A percentile compares a stretch with the other conserved stretches of the same genome.
Conservation (phyloP, 2,797 vertebrate species). For the Cuculus canorus region DNA sequence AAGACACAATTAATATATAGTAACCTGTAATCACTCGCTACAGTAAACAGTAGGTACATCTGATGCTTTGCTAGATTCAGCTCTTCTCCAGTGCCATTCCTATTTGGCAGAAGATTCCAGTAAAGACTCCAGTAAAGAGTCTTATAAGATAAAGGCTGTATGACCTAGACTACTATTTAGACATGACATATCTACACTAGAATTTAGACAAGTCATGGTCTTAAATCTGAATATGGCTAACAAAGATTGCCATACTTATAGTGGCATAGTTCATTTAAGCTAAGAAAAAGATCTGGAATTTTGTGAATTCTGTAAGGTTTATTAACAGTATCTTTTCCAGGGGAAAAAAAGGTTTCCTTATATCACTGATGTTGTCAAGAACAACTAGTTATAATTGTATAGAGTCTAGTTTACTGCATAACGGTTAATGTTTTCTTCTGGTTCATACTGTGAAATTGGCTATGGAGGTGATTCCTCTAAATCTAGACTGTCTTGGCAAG, state of each 20-base stretch:
- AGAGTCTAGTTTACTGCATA: not conserved
- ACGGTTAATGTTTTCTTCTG: not conserved
- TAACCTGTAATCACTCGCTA: not conserved
- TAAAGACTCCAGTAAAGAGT: not conserved
- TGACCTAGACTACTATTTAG: not conserved
- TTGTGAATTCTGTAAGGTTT: not conserved
- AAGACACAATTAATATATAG: not conserved
- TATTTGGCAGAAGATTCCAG: not conserved
- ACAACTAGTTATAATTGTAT: not conserved
- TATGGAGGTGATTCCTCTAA: constrained; percentile 15
- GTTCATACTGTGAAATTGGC: not conserved
- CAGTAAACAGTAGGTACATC: not conserved
- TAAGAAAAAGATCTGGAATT: not conserved
- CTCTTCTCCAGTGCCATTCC: not conserved
- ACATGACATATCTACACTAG: not conserved
- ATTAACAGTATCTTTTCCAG: not conserved
- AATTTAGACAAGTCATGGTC: not conserved
- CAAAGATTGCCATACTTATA: not conserved
- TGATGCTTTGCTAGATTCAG: not conserved
- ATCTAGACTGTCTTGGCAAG: not conserved
- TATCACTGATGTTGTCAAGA: not conserved
- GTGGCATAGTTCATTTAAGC: not conserved
- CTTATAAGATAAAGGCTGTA: not conserved
- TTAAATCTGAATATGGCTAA: not conserved
- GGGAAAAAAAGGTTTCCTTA: not conserved